Evolutionary conservation across 2,113 vertebrate genomes (phyloP).

Genomic region (Hemibagrus wyckioides): DNA sequence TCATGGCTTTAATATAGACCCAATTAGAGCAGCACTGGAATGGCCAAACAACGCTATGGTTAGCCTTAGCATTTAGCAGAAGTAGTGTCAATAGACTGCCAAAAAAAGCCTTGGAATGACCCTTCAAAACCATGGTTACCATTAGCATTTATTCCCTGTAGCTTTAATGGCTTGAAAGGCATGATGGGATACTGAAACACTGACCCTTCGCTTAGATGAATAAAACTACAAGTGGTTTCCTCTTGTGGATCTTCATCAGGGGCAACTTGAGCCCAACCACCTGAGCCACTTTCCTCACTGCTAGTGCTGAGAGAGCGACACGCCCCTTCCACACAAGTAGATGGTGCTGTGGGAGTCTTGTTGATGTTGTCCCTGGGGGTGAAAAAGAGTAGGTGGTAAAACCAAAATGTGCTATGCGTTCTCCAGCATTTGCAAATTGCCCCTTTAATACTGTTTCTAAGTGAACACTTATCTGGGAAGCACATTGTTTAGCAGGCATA

Average conservation of each 20-base stretch:
- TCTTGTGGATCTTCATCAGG: constrained; percentile 91
- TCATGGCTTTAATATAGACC: background rate
- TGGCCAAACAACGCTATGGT: background rate
- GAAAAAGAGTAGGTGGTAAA: constrained; percentile 67
- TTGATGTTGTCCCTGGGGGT: constrained; percentile 61
- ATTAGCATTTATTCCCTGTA: constrained; percentile 31
- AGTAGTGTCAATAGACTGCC: constrained; percentile 9
- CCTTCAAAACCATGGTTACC: background rate
- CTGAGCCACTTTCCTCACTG: constrained; percentile 89
- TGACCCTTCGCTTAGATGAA: constrained; percentile 92
- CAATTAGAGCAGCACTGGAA: background rate
- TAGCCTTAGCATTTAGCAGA: constrained; percentile 25
- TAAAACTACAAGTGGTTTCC: constrained; percentile 91
- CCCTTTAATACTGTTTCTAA: background rate
- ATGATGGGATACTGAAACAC: constrained; percentile 65
- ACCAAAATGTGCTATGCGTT: background rate
- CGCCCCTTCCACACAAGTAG: constrained; percentile 74
- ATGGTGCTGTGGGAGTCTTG: constrained; percentile 61
- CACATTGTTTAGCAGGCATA: background rate
- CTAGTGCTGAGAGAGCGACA: constrained; percentile 82
- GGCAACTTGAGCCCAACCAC: constrained; percentile 93
- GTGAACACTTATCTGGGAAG: background rate
- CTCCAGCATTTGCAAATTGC: background rate
- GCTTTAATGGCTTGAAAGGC: constrained; percentile 44
- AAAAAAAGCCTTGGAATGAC: background rate